Evolutionary conservation across 2,888 invertebrate species (phyloP).

Genomic region (Heliconius cydno): DNA sequence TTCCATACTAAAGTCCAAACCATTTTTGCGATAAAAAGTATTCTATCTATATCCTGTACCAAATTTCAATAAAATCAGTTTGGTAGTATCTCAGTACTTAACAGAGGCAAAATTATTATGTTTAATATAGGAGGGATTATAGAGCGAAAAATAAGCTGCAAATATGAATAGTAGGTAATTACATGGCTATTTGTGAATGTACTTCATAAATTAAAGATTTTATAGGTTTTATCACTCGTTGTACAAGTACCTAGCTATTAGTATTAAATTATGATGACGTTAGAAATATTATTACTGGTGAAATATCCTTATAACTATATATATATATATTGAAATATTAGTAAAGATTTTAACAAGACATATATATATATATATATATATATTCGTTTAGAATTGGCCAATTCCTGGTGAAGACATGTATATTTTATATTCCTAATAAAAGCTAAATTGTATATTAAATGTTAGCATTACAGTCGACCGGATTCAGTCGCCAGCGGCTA

Average conservation of each 20-base stretch:
- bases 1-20: too few relatives aligned
- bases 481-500: constrained; percentile 49
- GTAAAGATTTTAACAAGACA: not conserved
- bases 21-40: too few relatives aligned
- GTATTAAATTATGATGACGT: not conserved
- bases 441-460: constrained; percentile 46
- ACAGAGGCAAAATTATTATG: not conserved
- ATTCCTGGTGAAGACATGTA: not conserved
- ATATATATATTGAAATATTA: not conserved
- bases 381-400: not conserved
- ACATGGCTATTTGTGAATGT: not conserved
- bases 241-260: not conserved
- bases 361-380: too few relatives aligned
- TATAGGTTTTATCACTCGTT: not conserved
- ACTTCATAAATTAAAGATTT: constrained; percentile 15
- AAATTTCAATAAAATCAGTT: too few relatives aligned
- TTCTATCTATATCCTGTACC: too few relatives aligned
- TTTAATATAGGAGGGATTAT: not conserved
- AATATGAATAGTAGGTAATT: not conserved
- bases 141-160: not conserved
- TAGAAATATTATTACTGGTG: not conserved
- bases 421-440: constrained; percentile 37
- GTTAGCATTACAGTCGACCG: constrained; percentile 48
- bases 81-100: not conserved
- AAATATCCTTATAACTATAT: not conserved